A percentile compares a stretch with the other conserved stretches of the same genome.
phyloP scores from a whole-genome alignment of 2,113 vertebrate species.

The Tetrax tetrax region DNA sequence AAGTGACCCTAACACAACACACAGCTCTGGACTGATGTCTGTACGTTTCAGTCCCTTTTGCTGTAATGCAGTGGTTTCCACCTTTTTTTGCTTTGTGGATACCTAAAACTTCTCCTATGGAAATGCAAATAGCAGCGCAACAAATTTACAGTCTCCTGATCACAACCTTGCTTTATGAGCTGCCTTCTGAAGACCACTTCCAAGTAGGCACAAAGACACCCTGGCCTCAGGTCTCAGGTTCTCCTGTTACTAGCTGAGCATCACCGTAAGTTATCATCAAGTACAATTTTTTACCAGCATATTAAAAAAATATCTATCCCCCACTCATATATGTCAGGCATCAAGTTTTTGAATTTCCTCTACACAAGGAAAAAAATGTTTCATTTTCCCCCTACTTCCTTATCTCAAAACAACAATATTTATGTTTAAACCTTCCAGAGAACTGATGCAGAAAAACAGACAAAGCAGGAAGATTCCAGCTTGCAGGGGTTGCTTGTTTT shows the following conservation, averaged over 20 bases:
- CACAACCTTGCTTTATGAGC: not conserved
- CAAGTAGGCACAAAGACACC: not conserved
- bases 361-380: not conserved
- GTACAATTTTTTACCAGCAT: not conserved
- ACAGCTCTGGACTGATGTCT: rapidly evolving
- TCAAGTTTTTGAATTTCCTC: not conserved
- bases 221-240: not conserved
- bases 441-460: not conserved
- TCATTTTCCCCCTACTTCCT: not conserved
- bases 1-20: rapidly evolving
- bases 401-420: not conserved
- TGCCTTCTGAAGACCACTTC: not conserved
- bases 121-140: not conserved
- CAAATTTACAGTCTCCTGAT: not conserved
- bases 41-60: not conserved
- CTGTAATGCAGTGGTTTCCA: not conserved
- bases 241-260: not conserved
- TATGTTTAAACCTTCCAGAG: not conserved
- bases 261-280: not conserved
- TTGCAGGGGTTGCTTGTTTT: not conserved
- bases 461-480: not conserved
- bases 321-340: not conserved
- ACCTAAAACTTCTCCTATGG: not conserved
- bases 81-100: not conserved
- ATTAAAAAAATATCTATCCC: not conserved